A percentile compares a stretch with the other conserved stretches of the same genome.
phyloP scores from a whole-genome alignment of 2,797 vertebrate species.

The Tragelaphus oryx region DNA sequence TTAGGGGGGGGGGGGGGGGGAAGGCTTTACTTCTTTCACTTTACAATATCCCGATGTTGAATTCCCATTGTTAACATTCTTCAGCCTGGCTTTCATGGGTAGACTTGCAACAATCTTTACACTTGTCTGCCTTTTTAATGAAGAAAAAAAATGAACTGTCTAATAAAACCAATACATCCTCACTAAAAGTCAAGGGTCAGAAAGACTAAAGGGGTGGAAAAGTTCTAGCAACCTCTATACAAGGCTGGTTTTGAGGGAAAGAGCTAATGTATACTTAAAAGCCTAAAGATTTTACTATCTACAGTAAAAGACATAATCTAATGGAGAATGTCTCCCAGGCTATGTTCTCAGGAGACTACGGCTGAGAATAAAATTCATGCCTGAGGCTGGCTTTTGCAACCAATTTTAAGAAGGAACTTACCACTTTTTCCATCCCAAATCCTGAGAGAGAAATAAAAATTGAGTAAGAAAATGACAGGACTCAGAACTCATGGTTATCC shows the following conservation, averaged over 20 bases:
- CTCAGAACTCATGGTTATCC: not conserved
- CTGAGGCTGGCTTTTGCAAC: not conserved
- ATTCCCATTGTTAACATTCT: not conserved
- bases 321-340: not conserved
- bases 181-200: not conserved
- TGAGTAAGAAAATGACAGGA: not conserved
- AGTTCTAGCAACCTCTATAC: not conserved
- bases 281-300: not conserved
- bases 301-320: not conserved
- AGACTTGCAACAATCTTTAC: not conserved
- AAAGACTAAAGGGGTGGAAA: not conserved
- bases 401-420: not conserved
- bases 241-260: not conserved
- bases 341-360: not conserved
- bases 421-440: not conserved
- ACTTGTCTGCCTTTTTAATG: not conserved
- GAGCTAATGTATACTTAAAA: not conserved
- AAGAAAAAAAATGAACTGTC: not conserved
- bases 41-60: not conserved
- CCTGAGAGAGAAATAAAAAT: not conserved
- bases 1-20: fast-evolving
- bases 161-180: not conserved
- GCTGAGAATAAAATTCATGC: not conserved
- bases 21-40: not conserved
- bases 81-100: not conserved